These are phyloP conservation scores for Rhopilema esculentum DNA, from an alignment of 30 jellyfish, hydroid and myxozoan species.

Conservation along the genomic window DNA sequence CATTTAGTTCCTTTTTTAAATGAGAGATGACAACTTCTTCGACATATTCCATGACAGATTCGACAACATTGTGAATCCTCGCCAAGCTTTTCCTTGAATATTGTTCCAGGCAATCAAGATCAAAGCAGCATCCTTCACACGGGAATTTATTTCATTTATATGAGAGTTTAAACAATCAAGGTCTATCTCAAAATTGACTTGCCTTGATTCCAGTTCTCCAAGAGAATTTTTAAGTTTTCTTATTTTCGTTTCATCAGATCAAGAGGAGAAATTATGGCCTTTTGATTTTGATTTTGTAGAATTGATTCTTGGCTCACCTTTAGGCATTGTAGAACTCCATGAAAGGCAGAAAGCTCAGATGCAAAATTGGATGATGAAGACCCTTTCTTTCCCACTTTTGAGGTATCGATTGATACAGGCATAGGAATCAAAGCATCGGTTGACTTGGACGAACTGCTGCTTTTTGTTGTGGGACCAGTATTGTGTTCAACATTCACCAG, in stretches of 20 bases:
- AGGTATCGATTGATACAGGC: background rate
- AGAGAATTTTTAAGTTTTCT: background rate
- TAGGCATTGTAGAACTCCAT: background rate
- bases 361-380: background rate
- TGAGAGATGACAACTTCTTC: background rate
- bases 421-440: background rate
- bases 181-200: background rate
- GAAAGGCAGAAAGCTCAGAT: background rate
- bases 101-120: conserved; percentile 6
- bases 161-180: background rate
- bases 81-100: conserved; percentile 8
- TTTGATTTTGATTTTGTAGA: background rate
- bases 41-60: background rate
- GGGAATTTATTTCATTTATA: background rate
- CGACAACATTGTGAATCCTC: conserved; percentile 10
- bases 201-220: background rate
- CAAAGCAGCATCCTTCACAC: conserved; percentile 1
- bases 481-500: background rate
- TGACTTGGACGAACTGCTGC: background rate
- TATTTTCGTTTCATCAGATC: background rate
- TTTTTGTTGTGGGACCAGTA: background rate
- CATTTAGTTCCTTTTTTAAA: background rate
- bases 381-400: background rate
- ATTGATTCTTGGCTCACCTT: background rate
- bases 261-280: background rate